Percentiles rank a stretch among this genome's conserved stretches.
Evolutionary conservation across 1,140 invertebrate genomes (phyloP).

Genomic region (Bombus huntii): DNA sequence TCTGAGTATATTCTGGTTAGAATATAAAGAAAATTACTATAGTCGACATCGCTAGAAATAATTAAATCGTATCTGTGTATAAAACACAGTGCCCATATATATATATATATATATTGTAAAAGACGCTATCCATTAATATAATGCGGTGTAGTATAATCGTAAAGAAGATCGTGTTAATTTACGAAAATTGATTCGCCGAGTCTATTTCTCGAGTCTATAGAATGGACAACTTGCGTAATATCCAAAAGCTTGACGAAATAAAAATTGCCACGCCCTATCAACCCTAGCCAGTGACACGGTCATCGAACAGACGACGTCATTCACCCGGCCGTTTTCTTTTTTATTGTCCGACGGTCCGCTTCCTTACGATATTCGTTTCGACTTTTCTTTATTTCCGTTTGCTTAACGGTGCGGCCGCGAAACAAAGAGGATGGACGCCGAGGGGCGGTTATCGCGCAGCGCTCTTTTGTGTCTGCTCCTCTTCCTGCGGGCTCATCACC

Average conservation of each 20-base stretch:
- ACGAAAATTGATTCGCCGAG: too few species aligned
- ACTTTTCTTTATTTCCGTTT: slow-evolving; percentile 55
- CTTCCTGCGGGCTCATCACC: slow-evolving; percentile 46
- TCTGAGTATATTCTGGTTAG: neutral
- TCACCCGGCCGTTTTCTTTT: slow-evolving; percentile 2
- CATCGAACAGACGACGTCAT: slow-evolving; percentile 22
- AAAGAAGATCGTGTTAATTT: too few species aligned
- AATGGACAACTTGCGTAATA: neutral
- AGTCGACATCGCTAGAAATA: too few species aligned
- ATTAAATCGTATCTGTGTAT: too few species aligned
- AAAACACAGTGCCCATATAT: too few species aligned
- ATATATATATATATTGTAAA: too few species aligned
- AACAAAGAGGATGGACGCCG: slow-evolving; percentile 48
- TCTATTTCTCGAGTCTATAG: neutral
- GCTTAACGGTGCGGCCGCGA: slow-evolving; percentile 38
- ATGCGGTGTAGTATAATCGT: too few species aligned
- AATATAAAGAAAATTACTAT: neutral
- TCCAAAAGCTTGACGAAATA: neutral
- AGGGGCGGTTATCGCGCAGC: slow-evolving; percentile 24
- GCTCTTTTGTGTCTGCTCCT: slow-evolving; percentile 51
- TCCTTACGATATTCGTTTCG: slow-evolving; percentile 52
- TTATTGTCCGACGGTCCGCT: slow-evolving; percentile 34
- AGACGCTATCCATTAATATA: too few species aligned
- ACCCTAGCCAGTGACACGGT: neutral
- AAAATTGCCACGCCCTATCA: neutral